A percentile compares a stretch with the other conserved stretches of the same genome.
Evolutionary conservation across 2,888 invertebrate genomes (phyloP).

Genomic region (Ochropleura leucogaster): DNA sequence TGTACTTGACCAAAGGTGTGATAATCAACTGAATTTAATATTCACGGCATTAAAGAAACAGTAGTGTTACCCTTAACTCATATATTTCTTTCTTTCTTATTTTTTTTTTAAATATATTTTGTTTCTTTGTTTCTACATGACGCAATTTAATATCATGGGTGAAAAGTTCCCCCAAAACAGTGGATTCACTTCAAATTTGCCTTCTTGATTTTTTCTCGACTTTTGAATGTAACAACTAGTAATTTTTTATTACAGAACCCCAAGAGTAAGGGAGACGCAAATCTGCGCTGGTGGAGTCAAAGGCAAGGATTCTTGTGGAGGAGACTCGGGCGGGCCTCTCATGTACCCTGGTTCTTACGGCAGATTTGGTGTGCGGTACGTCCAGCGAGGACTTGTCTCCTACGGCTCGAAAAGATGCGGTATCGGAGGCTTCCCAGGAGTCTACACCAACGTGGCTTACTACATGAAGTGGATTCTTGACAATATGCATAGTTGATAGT

Average conservation of each 20-base stretch:
- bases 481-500: constrained; percentile 75
- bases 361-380: constrained; percentile 82
- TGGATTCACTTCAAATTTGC: background rate
- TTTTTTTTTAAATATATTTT: too few relatives aligned
- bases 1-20: background rate
- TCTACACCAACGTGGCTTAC: constrained; percentile 90
- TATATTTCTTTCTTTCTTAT: background rate
- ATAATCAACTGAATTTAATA: background rate
- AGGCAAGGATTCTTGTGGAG: constrained; percentile 91
- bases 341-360: constrained; percentile 79
- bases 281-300: constrained; percentile 89
- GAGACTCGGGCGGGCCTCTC: constrained; percentile 93
- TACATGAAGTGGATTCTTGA: constrained; percentile 92
- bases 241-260: constrained; percentile 57
- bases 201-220: constrained; percentile 12
- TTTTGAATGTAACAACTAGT: background rate
- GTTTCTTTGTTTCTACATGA: background rate
- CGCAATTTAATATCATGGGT: background rate
- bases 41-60: background rate
- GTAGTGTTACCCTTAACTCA: background rate
- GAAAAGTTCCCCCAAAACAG: background rate
- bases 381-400: constrained; percentile 91
- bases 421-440: constrained; percentile 88
- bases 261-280: constrained; percentile 84
- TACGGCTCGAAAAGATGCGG: constrained; percentile 90